Base-by-base conservation (phyloP, 2,888 invertebrate genomes). In the Meta bourneti region DNA sequence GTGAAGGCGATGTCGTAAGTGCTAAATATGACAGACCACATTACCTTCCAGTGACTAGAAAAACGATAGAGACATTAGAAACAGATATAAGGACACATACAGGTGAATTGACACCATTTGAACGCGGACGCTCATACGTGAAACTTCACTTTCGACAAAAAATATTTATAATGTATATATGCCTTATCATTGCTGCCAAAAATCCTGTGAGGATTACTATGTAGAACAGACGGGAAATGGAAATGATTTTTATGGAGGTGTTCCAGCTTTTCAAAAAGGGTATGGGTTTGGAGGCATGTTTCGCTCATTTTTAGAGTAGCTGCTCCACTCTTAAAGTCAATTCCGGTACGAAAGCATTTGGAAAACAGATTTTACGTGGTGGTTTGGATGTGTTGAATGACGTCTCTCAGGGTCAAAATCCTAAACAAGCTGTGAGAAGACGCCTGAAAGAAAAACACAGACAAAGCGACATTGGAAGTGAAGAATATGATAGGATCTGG, bases 251-350 rank as follows among this genome's bases (percentile, higher is more conserved):
- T 85, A 85, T 61, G 77, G 77, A 77, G 85, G 75, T 61, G 77
- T n/a, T n/a, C n/a, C 61, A 6, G 48, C 85, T 9, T 85, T 61
- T 61, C 85, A 85, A 54, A 75, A 54, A 61, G 85, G 77, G 7
- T 85, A 85, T 61, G 85, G 85, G 7, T 77, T 85, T 7, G 85
- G 77, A 19, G 77, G 77, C 34, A 6, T 85, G 11, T 85, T 85
- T 85, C 20, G 69, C 19, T 85, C 85, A 6, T 77, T 85, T 85
- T 85, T 48, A n/a, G 85, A 9, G 75, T 69, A 6, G 85, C 85
- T 9, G 85, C 52, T 7, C 77, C 85, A 5, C 16, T 85, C 4
- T 69, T n/a, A n/a, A n/a, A n/a, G n/a, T 85, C 0, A 85, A 77
- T 61, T 75, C 85, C 6, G 85, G 85, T 13, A 51, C 51, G 5